Conservation (phyloP, 2,113 vertebrate genomes). For the Pygoscelis antarcticus region DNA sequence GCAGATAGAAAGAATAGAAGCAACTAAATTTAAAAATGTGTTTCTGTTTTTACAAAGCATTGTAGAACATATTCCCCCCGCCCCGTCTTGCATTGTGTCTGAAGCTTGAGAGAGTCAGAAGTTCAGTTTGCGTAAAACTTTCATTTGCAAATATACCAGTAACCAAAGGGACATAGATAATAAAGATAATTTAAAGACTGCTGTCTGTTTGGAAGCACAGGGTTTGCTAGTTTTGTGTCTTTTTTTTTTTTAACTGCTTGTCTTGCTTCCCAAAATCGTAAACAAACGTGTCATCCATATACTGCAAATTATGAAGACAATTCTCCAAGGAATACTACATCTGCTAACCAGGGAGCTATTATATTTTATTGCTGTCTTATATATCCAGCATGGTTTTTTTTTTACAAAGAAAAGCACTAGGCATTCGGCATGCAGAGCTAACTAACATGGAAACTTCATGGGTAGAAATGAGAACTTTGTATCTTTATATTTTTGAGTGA, state of each 20-base stretch:
- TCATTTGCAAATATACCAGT: not conserved
- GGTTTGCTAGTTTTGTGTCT: not conserved
- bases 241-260: not conserved
- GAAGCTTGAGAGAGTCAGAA: not conserved
- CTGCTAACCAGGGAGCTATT: not conserved
- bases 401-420: not conserved
- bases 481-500: not conserved
- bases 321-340: not conserved
- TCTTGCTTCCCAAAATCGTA: not conserved
- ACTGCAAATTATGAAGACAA: not conserved
- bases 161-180: not conserved
- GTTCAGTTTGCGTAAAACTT: not conserved
- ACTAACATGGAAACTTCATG: not conserved
- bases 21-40: not conserved
- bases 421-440: not conserved
- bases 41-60: not conserved
- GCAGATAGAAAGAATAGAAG: not conserved
- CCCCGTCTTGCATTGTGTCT: not conserved
- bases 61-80: not conserved
- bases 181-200: not conserved
- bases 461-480: not conserved
- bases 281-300: not conserved
- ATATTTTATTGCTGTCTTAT: slow-evolving; percentile 28
- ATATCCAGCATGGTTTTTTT: not conserved
- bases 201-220: not conserved